Base-by-base conservation (phyloP, 1,140 invertebrate genomes). In the Aphidius ervi region DNA sequence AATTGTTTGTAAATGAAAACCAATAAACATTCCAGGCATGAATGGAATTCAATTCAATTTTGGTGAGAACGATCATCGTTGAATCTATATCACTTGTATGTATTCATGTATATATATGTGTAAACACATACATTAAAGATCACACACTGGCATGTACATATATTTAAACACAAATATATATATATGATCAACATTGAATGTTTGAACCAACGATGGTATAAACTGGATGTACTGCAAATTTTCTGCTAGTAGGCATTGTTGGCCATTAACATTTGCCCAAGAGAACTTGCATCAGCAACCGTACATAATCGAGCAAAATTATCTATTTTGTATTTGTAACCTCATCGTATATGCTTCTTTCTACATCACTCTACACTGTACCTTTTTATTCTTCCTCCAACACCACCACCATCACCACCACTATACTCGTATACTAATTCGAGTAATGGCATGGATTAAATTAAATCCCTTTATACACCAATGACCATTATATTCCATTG, bases 41-140 rank as follows among this genome's bases (percentile, higher is more conserved):
- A 55, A 48, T 58, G 62, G 58, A 63, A 58, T 63, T 54, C 42
- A 59, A 59, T 62, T 62, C 60, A 54, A 62, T 62, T 62, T 57
- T 46, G 54, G 57, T 46, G 56, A 61, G 46, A 55, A 56, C 59
- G 53, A 61, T 56, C 59, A 61, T 49, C 59, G 53, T 37, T 54
- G 40, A 40, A 40, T 9, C 41, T 41, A 54, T 42, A 39, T 37
- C 7, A 43, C 9, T 8, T 43, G 5, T 43, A 43, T 10, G 5
- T 43, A 7, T 43, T 3, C 9, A 43, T 43, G 9, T 10, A 43
- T 43, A 43, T 43, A 2, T 43, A 43, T 43, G 9, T 43, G 9
- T 54, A 39, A 40, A 54, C 9, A 43, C 9, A 42, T 54, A 54
- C 42, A 54, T 54, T 16, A 16, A 16, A 16, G 16, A 16, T 16